Base-by-base conservation (phyloP, 2,797 vertebrate species). In the Chaetophractus vellerosus region DNA sequence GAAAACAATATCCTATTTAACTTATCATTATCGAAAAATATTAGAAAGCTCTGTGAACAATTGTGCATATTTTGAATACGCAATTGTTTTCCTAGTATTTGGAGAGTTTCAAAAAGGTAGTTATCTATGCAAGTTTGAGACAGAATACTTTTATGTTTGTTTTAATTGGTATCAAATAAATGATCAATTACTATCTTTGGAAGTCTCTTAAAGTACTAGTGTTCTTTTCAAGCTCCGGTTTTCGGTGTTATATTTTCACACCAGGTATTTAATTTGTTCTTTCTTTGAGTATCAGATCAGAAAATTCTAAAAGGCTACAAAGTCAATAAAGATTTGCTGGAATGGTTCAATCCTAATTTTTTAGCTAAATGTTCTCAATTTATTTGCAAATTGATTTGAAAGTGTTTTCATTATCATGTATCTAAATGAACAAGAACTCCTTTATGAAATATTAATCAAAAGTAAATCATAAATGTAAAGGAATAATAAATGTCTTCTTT, bases 241-340 rank as follows among this genome's bases (percentile, higher is more conserved):
- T 61, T 83, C 12, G 81, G 38, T 36, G 80, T 83, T 84, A 52
- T 52, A 52, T 52, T 84, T 90, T 84, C 33, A 84, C 36, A 24
- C 71, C 4, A 87, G 21, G 1, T 48, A 81, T 87, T 38, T 38
- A 9, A 81, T 87, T 28, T 75, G 21, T 11, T 80, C 8, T 76
- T 82, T 91, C 26, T 50, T 69, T 31, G 23, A 63, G 36, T 8
- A 36, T 26, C 45, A 23, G 52, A 21, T 6, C 11, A 15, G 33
- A 82, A 92, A 57, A 76, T 72, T 50, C 31, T 9, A 21, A 68
- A 88, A 61, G 33, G 12, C 41, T 88, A 63, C 69, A 76, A 69
- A 76, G 61, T 55, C 23, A 78, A 18, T 52, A 52, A 45, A 79
- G 2, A 71, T 78, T 63, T 63, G 0, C 76, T 55, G 9, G 79